Percentiles rank a stretch among this genome's conserved stretches.
Conservation (phyloP, 1,140 invertebrate species). For the Cyphomyrmex costatus region DNA sequence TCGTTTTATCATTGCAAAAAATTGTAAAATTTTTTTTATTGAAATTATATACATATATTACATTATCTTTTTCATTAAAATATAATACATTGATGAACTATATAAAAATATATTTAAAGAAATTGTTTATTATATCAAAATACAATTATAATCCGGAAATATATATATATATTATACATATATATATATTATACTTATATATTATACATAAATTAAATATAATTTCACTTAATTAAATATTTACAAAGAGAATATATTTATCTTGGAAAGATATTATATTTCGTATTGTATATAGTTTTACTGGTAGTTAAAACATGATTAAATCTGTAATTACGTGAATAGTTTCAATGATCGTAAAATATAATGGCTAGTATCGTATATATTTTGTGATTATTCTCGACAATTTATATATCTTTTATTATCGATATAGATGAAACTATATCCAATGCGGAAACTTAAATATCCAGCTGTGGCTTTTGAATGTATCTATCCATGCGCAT, state of each 20-base stretch:
- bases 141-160: not conserved
- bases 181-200: no score
- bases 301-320: not conserved
- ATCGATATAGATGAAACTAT: not conserved
- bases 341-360: not conserved
- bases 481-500: not conserved
- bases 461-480: not conserved
- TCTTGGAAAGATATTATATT: not conserved
- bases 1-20: not conserved
- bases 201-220: conserved; percentile 15
- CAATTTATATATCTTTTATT: conserved; percentile 14
- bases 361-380: not conserved
- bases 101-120: conserved; percentile 1
- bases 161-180: not conserved
- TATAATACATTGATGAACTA: not conserved
- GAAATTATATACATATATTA: not conserved
- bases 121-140: not conserved
- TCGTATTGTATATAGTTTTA: not conserved
- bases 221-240: not conserved
- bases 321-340: conserved; percentile 9
- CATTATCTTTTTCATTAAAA: not conserved
- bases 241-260: not conserved
- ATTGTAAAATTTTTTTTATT: not conserved
- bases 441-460: not conserved
- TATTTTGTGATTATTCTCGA: conserved; percentile 3